Conservation (phyloP, 2,888 invertebrate species). For the Andricus curvator region DNA sequence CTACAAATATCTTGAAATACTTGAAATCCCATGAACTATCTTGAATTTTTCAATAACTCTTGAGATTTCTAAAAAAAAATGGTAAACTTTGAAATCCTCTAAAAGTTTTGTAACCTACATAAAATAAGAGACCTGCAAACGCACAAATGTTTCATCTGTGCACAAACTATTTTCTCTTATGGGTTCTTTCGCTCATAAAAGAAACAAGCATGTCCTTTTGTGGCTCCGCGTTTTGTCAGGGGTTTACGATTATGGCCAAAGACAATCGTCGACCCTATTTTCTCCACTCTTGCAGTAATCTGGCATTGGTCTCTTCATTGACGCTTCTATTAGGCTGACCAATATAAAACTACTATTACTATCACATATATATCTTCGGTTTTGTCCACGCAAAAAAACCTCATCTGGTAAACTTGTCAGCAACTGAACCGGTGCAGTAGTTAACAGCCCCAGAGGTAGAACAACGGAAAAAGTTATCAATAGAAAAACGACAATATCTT, state of each 20-base stretch:
- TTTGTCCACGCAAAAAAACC: neutral
- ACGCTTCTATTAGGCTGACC: neutral
- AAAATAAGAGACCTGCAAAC: too few relatives aligned
- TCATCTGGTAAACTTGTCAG: constrained; percentile 4
- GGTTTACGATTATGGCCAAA: constrained; percentile 27
- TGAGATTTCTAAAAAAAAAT: too few relatives aligned
- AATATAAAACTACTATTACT: neutral
- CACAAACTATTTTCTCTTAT: neutral
- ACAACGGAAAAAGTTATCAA: constrained; percentile 1
- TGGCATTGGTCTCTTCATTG: neutral
- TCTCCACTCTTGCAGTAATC: neutral
- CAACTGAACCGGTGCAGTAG: neutral
- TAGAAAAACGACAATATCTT: neutral
- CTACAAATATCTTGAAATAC: too few relatives aligned
- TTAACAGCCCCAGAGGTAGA: constrained; percentile 7
- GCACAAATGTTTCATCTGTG: neutral
- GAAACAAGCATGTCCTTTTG: constrained; percentile 9
- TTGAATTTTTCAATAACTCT: too few relatives aligned
- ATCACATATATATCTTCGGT: neutral
- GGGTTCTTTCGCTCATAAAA: neutral
- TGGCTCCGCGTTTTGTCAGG: neutral
- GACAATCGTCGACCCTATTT: too few relatives aligned
- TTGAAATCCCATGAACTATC: too few relatives aligned
- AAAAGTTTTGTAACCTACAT: too few relatives aligned
- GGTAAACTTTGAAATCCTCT: too few relatives aligned